Evolutionary conservation across 2,888 invertebrate genomes (phyloP).

Genomic region (Lamproptera curius): DNA sequence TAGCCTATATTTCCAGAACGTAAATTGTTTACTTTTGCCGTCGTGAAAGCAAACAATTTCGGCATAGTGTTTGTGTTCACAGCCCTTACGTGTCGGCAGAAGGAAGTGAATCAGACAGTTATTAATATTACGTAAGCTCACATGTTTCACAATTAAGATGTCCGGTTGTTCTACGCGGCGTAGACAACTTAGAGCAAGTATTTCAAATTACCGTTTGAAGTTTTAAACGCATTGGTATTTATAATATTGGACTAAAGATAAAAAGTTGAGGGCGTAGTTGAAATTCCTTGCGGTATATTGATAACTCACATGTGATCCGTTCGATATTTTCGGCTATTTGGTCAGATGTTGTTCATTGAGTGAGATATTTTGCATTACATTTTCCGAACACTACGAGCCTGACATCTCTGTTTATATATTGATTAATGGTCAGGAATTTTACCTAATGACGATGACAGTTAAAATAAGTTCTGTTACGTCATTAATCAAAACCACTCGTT

Average conservation of each 20-base stretch:
- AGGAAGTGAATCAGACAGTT: slow-evolving; percentile 13
- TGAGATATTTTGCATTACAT: too few relatives aligned
- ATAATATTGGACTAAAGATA: neutral
- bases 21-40: slow-evolving; percentile 48
- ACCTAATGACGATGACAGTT: too few relatives aligned
- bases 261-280: neutral
- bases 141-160: neutral
- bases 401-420: too few relatives aligned
- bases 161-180: neutral
- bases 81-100: slow-evolving; percentile 11
- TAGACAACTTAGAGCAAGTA: neutral
- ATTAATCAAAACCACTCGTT: too few relatives aligned
- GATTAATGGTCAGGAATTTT: too few relatives aligned
- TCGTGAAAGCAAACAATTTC: slow-evolving; percentile 35
- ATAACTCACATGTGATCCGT: neutral
- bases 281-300: neutral
- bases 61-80: slow-evolving; percentile 31
- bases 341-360: too few relatives aligned
- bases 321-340: neutral
- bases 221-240: neutral
- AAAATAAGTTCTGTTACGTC: too few relatives aligned
- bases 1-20: slow-evolving; percentile 42
- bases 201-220: neutral
- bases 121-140: slow-evolving; percentile 6
- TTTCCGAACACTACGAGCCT: too few relatives aligned